Conservation (phyloP, 2,797 vertebrate species). For the Craterocephalus amniculus region DNA sequence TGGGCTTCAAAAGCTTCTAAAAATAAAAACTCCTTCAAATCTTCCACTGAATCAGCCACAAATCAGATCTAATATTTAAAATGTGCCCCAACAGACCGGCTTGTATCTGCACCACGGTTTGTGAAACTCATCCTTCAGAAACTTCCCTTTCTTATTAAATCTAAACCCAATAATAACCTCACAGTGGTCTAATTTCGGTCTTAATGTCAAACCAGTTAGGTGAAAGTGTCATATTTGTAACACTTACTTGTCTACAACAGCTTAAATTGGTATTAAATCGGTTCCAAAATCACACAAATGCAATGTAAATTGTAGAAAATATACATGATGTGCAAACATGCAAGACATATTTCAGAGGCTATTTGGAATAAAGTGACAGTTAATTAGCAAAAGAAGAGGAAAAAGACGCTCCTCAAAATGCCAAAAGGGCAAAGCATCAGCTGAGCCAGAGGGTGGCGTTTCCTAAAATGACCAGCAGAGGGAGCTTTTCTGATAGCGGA, state of each 20-base stretch:
- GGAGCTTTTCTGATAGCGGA: conserved; percentile 37
- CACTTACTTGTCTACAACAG: background rate
- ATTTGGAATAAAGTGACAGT: conserved; percentile 36
- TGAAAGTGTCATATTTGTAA: background rate
- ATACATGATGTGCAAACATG: background rate
- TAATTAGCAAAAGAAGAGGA: conserved; percentile 21
- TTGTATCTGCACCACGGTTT: conserved; percentile 6
- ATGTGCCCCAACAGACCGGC: conserved; percentile 8
- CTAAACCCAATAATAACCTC: background rate
- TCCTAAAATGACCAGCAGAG: conserved; percentile 55
- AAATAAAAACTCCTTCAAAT: conserved; percentile 3
- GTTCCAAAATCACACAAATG: background rate
- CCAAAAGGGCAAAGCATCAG: conserved; percentile 16
- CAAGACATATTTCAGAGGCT: background rate
- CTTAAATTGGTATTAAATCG: background rate
- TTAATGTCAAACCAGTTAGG: background rate
- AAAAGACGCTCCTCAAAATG: conserved; percentile 31
- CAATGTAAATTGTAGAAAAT: background rate
- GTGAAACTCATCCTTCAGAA: conserved; percentile 13
- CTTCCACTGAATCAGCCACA: conserved; percentile 29
- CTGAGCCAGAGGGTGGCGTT: background rate
- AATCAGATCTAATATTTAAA: conserved; percentile 42
- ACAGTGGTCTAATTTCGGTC: background rate
- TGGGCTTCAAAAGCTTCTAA: background rate
- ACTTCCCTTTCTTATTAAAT: background rate